phyloP scores from a whole-genome alignment of 2,113 vertebrate genomes.

The Oryzias woworae region DNA sequence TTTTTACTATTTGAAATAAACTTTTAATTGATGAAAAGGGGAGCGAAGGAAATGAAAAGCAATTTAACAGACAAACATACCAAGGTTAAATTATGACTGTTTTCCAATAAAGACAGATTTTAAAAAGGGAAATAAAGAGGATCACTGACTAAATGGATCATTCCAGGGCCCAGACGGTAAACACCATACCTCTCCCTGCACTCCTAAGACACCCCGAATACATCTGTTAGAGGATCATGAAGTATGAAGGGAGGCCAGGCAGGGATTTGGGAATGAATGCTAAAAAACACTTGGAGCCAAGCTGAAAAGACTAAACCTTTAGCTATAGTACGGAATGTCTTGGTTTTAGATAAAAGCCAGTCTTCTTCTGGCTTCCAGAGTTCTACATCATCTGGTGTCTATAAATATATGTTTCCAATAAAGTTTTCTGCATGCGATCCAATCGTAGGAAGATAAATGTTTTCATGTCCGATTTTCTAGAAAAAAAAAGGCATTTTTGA shows the following conservation, averaged over 20 bases:
- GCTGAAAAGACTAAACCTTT: not conserved
- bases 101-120: not conserved
- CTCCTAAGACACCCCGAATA: not conserved
- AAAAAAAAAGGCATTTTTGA: not conserved
- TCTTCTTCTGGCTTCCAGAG: not conserved
- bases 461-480: not conserved
- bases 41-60: not conserved
- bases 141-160: not conserved
- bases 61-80: not conserved
- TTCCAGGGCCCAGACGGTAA: not conserved
- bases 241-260: not conserved
- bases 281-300: not conserved
- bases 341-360: not conserved
- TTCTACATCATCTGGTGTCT: conserved; percentile 2
- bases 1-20: too few species aligned
- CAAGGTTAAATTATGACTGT: not conserved
- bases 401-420: not conserved
- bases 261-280: not conserved
- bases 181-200: not conserved
- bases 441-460: not conserved
- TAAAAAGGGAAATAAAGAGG: not conserved
- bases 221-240: not conserved
- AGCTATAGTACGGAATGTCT: not conserved
- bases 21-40: not conserved
- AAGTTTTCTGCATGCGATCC: not conserved